Base-by-base conservation (phyloP, 1,140 invertebrate genomes). In the Zaprionus vittiger region DNA sequence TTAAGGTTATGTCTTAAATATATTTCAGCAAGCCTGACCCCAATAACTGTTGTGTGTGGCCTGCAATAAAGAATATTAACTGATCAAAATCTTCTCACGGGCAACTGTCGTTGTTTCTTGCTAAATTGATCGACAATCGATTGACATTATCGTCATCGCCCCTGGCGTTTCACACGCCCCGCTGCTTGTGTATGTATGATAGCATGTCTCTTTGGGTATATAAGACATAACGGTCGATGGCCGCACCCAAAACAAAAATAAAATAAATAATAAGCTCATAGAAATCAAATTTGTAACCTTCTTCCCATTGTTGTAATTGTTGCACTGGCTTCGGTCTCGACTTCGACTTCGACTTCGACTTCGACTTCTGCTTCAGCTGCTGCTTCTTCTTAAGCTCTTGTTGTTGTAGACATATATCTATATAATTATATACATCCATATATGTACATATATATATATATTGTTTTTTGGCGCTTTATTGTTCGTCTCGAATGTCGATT, bases 221-320 rank as follows among this genome's bases (percentile, higher is more conserved):
- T 14, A 17, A 24, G 34, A 38, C 57, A 38, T 60, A 60, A 69
- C 67, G 67, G 67, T 61, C 44, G 57, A 24, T 52, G 47, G 47
- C 31, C 57, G 28, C 67, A 54, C 67, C 44, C 56, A 54, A 37
- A 37, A 52, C 7, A n/a, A 63, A 15, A 24, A 22, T 49, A 62
- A 34, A 15, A 54, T 9, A 37, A 52, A 20, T 14, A 64, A 64
- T 24, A 31, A 67, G 14, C n/a, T 12, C 31, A 61, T 69, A 61
- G 67, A 69, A 54, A 69, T 61, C 44, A 44, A 61, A 24, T 54
- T 61, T 15, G 28, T 69, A 69, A 61, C 67, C 67, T 69, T 69
- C 41, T 69, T 61, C 14, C 12, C 31, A 60, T 49, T 69, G 22
- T 61, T 69, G 57, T 69, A 52, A 61, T 49, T 61, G 14, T 26